Evolutionary conservation across 2,113 vertebrate genomes (phyloP), one percentile per base, ranked within the genome.

Genomic region (Penelope pileata): DNA sequence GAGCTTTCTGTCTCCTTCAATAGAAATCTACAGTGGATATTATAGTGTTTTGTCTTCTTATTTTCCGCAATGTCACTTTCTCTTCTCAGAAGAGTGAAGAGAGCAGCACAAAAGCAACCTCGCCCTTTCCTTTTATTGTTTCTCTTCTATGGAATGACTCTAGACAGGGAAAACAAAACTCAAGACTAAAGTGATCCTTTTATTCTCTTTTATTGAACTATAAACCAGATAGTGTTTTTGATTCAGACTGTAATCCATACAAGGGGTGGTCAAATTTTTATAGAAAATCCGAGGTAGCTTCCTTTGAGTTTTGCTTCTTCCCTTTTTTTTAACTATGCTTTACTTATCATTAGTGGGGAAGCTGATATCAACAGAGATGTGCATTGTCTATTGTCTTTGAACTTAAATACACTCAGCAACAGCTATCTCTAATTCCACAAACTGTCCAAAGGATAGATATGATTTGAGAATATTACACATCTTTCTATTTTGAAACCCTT

Each of bases 261-360:
- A 69, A 51, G 15, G 13, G 92, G 23, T 10, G 4, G 26, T 38
- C 40, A 74, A 8, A 80, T 54, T 80, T 88, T 72, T 54, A 51
- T 22, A 74, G 54, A 83, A 93, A 96, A 88, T 23, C 38, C 50
- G 23, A 48, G 38, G 67, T 88, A 75, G 10, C 93, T 95, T 94
- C 45, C 72, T 85, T 1, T 0, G 6, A 58, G 42, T 77, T 85
- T 79, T 78, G 2, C 10, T 85, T 66, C 22, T 79, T 92, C 67
- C 34, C 29, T 87, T 93, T 91, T 89, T 64, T 10, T 83, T 63
- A 70, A n/a, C 30, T 54, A 24, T 27, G 19, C 6, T 85, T 91
- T 85, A n/a, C 23, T 69, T 68, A 13, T 47, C 77, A 29, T 63
- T 86, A 70, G n/a, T 74, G 30, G 74, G 9, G 26, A 90, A 77